These are phyloP conservation scores for Trichosurus vulpecula DNA, from an alignment of 2,797 vertebrate species.

Conservation along the genomic window DNA sequence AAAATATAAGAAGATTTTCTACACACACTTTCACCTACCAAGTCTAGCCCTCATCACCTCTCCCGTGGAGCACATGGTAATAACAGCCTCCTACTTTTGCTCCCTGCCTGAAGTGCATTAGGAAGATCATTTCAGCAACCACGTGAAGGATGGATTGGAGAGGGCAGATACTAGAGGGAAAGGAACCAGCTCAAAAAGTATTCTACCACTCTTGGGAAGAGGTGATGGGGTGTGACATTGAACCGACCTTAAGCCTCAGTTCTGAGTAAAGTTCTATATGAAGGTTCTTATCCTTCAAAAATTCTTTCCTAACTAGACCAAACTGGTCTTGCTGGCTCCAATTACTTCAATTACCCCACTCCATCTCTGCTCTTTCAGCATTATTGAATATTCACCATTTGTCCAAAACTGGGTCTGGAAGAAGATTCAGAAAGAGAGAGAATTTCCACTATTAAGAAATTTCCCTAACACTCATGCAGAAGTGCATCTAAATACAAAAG, in stretches of 20 bases:
- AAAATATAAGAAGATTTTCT: neutral
- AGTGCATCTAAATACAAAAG: neutral
- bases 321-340: neutral
- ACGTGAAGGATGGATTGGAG: neutral
- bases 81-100: neutral
- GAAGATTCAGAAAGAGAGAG: neutral
- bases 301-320: slow-evolving; percentile 15
- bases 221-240: too few species aligned
- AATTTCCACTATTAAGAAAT: neutral
- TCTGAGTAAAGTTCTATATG: slow-evolving; percentile 20
- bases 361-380: slow-evolving; percentile 9
- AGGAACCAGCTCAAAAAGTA: neutral
- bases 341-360: slow-evolving; percentile 25
- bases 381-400: neutral
- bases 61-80: neutral
- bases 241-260: neutral
- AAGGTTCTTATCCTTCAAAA: slow-evolving; percentile 22
- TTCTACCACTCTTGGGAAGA: neutral
- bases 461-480: neutral
- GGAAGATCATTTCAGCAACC: neutral
- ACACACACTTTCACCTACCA: neutral
- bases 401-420: neutral
- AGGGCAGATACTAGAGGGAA: neutral
- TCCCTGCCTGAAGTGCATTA: neutral
- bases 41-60: neutral